phyloP scores from a whole-genome alignment of 2,113 vertebrate genomes.

The Xyrauchen texanus region DNA sequence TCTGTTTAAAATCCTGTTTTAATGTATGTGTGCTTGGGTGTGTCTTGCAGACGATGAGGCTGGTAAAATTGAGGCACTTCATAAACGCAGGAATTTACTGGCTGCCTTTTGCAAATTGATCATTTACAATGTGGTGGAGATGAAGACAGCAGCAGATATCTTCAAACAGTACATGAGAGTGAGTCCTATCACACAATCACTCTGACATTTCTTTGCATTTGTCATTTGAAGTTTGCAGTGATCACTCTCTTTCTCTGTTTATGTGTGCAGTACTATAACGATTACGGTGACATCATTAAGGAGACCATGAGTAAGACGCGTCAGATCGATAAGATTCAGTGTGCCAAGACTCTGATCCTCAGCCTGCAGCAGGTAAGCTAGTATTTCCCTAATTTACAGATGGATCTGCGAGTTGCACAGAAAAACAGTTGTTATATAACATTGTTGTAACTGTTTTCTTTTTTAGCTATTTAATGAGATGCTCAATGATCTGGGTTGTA shows the following conservation, averaged over 20 bases:
- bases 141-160: slow-evolving; percentile 96
- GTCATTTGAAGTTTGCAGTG: not conserved
- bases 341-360: slow-evolving; percentile 98
- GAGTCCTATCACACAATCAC: slow-evolving; percentile 45
- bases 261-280: slow-evolving; percentile 92
- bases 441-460: not conserved
- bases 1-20: not conserved
- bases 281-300: slow-evolving; percentile 98
- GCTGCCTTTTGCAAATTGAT: slow-evolving; percentile 98
- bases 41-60: slow-evolving; percentile 88
- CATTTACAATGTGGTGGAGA: slow-evolving; percentile 98
- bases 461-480: slow-evolving; percentile 96
- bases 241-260: slow-evolving; percentile 35
- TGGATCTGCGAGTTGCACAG: not conserved
- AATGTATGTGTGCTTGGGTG: not conserved
- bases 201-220: not conserved
- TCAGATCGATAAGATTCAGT: slow-evolving; percentile 98
- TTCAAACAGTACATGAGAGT: slow-evolving; percentile 99
- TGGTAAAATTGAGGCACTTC: slow-evolving; percentile 96
- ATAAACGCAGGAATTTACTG: slow-evolving; percentile 96
- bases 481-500: slow-evolving; percentile 93
- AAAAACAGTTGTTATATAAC: not conserved
- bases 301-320: slow-evolving; percentile 99
- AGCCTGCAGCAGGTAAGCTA: slow-evolving; percentile 92
- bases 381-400: not conserved